phyloP scores from a whole-genome alignment of 2,888 invertebrate species.

The Notocelia uddmanniana region DNA sequence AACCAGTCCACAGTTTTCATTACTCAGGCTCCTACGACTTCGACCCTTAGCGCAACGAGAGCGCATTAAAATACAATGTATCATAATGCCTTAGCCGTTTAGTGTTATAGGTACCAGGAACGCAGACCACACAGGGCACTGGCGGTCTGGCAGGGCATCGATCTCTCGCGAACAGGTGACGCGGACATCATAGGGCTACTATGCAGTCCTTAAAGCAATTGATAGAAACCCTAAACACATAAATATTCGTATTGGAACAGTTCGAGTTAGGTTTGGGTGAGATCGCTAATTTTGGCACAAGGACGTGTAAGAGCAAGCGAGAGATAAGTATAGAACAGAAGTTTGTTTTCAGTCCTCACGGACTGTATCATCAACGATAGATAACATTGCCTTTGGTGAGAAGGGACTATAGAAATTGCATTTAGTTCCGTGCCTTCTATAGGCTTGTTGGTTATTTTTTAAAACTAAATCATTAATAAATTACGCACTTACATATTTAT shows the following conservation, averaged over 20 bases:
- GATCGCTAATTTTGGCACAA: too few relatives aligned
- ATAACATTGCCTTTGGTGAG: too few relatives aligned
- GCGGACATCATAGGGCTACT: conserved; percentile 16
- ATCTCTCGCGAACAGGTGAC: conserved; percentile 34
- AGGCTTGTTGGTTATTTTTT: neutral
- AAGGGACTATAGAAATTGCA: too few relatives aligned
- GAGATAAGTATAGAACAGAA: too few relatives aligned
- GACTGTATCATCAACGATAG: too few relatives aligned
- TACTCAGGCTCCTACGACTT: neutral
- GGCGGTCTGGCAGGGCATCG: neutral
- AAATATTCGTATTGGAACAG: neutral
- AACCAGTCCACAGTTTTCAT: conserved; percentile 8
- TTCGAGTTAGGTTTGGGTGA: too few relatives aligned
- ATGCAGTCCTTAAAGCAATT: neutral
- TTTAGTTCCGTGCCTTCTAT: neutral
- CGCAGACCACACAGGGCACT: conserved; percentile 35
- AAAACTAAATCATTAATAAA: neutral
- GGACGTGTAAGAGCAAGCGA: too few relatives aligned
- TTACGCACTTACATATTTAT: neutral
- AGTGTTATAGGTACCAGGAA: conserved; percentile 41
- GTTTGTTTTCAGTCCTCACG: too few relatives aligned
- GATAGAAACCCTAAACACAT: neutral
- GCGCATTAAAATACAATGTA: conserved; percentile 37
- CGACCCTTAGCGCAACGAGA: conserved; percentile 5
- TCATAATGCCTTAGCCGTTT: conserved; percentile 16